These are phyloP conservation scores for Spongilla lacustris DNA, from an alignment of 37 sponge, comb jelly and placozoan species.

Conservation along the genomic window DNA sequence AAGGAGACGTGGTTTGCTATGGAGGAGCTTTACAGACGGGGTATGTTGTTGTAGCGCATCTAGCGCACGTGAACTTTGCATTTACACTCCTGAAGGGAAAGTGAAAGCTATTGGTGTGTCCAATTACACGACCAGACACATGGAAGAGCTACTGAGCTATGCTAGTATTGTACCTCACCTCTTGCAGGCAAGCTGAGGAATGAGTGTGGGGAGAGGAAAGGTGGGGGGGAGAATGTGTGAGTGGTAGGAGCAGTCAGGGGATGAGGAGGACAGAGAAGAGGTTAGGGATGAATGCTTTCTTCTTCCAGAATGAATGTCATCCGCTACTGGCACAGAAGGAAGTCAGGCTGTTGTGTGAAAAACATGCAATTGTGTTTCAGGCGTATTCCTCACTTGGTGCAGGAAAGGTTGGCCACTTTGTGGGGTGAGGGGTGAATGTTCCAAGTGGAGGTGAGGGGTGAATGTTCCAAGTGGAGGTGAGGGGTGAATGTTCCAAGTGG, in stretches of 20 bases:
- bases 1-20: conserved; percentile 70
- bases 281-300: background rate
- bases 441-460: background rate
- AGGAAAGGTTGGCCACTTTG: conserved; percentile 29
- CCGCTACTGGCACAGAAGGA: conserved; percentile 53
- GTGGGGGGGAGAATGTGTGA: too few relatives aligned
- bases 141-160: conserved; percentile 57
- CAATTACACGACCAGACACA: conserved; percentile 66
- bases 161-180: conserved; percentile 50
- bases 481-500: background rate
- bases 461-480: background rate
- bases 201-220: background rate
- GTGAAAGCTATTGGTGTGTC: conserved; percentile 65
- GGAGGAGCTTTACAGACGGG: conserved; percentile 51
- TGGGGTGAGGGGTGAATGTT: too few relatives aligned
- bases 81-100: conserved; percentile 22
- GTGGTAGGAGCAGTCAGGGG: too few relatives aligned
- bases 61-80: background rate
- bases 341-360: conserved; percentile 36
- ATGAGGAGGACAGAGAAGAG: too few relatives aligned
- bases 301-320: conserved; percentile 65
- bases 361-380: conserved; percentile 59
- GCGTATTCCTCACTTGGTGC: conserved; percentile 70
- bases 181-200: conserved; percentile 34
- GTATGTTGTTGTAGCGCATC: background rate